Conservation (phyloP, 2,797 vertebrate species). For the Holocentrus rufus region DNA sequence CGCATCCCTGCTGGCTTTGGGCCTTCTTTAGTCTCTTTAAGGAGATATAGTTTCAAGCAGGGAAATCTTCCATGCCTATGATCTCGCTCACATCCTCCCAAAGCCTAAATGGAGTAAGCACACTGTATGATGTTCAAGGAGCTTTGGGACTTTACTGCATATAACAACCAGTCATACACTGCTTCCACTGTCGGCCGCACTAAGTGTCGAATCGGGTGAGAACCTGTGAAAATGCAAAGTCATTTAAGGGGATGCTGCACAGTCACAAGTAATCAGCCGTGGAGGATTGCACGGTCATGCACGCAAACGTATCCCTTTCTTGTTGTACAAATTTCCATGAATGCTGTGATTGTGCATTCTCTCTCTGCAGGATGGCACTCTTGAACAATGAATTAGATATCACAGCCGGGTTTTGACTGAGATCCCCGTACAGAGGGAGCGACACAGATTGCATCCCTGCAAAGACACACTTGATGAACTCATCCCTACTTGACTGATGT, state of each 20-base stretch:
- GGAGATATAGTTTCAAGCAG: neutral
- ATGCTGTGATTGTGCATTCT: slow-evolving; percentile 10
- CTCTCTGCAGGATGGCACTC: neutral
- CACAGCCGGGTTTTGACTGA: neutral
- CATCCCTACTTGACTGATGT: neutral
- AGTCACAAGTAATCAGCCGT: slow-evolving; percentile 24
- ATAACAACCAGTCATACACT: slow-evolving; percentile 4
- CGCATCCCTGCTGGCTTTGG: neutral
- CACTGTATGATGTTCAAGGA: slow-evolving; percentile 31
- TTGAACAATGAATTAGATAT: slow-evolving; percentile 11
- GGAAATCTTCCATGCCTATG: slow-evolving; percentile 1
- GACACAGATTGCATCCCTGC: neutral
- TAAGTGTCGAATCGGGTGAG: slow-evolving; percentile 9
- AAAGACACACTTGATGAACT: neutral
- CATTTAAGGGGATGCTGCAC: slow-evolving; percentile 19
- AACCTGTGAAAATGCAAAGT: slow-evolving; percentile 43
- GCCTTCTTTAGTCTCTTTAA: slow-evolving; percentile 9
- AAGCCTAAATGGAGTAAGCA: slow-evolving; percentile 33
- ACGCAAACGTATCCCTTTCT: slow-evolving; percentile 18
- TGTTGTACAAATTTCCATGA: slow-evolving; percentile 5
- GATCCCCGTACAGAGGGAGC: neutral
- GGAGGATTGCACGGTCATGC: slow-evolving; percentile 19
- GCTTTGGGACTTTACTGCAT: slow-evolving; percentile 12
- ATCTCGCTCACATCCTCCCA: slow-evolving; percentile 7
- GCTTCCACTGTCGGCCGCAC: slow-evolving; percentile 10